Conservation (phyloP, 2,888 invertebrate species). For the Drosophila ustulata region DNA sequence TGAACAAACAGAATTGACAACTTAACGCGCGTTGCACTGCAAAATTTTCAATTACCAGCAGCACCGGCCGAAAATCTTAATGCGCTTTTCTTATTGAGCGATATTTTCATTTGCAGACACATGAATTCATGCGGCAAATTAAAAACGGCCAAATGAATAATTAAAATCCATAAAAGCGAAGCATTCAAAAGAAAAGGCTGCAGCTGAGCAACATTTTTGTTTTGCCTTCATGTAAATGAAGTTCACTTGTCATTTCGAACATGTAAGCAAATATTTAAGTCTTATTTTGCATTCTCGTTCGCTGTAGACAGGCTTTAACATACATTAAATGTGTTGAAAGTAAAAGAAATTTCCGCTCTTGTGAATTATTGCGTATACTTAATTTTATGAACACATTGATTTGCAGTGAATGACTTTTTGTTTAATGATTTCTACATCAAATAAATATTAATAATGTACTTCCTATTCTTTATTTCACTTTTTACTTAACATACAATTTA, state of each 20-base stretch:
- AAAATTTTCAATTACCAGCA: conserved; percentile 47
- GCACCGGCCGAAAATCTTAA: conserved; percentile 30
- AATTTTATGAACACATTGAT: no score
- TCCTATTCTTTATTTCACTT: no score
- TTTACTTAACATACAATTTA: no score
- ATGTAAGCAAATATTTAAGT: conserved; percentile 12
- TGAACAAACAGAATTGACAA: conserved; percentile 34
- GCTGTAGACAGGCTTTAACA: not conserved
- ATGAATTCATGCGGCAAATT: conserved; percentile 47
- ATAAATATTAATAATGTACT: no score
- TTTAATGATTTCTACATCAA: no score
- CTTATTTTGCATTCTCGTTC: not conserved
- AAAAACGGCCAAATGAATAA: conserved; percentile 43
- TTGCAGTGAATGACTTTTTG: no score
- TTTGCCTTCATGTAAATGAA: conserved; percentile 6
- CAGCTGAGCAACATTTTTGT: not conserved
- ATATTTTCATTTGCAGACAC: conserved; percentile 33
- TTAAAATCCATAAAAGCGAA: conserved; percentile 34
- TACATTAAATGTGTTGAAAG: not conserved
- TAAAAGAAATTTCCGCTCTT: not conserved
- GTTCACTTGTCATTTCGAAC: not conserved
- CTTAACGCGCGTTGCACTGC: conserved; percentile 33
- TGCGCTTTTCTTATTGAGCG: conserved; percentile 51
- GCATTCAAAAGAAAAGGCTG: conserved; percentile 8
- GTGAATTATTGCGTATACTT: no score